phyloP scores from a whole-genome alignment of 1,140 invertebrate genomes.

The Drosophila tani region DNA sequence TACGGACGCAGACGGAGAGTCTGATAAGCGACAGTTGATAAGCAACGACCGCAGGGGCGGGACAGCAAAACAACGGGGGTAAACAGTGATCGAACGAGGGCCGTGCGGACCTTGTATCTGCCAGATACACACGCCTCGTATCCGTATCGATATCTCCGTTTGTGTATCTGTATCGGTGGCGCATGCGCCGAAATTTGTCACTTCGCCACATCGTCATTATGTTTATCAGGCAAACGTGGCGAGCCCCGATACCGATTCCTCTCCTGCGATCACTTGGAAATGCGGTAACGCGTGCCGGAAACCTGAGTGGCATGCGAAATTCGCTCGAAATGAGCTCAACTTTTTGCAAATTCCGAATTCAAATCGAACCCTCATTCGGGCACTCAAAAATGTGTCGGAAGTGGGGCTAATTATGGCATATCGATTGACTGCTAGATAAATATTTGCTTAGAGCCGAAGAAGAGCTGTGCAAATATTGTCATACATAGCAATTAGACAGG shows the following conservation, averaged over 20 bases:
- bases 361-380: constrained; percentile 1
- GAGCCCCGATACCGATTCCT: neutral
- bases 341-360: constrained; percentile 20
- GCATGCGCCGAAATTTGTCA: constrained; percentile 40
- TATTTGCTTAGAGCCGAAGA: constrained; percentile 1
- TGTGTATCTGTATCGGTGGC: constrained; percentile 9
- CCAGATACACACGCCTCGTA: constrained; percentile 20
- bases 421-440: constrained; percentile 17
- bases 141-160: neutral
- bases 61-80: neutral
- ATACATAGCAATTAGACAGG: constrained; percentile 20
- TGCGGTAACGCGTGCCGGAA: constrained; percentile 54
- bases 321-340: constrained; percentile 21
- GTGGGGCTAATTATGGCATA: constrained; percentile 39
- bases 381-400: constrained; percentile 34
- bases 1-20: constrained; percentile 3
- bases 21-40: constrained; percentile 22
- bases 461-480: constrained; percentile 23
- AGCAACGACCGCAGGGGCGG: constrained; percentile 10
- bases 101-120: constrained; percentile 7
- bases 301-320: constrained; percentile 54
- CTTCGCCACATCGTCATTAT: constrained; percentile 13
- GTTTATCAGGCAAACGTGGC: constrained; percentile 31
- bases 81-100: constrained; percentile 13
- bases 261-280: constrained; percentile 33